Evolutionary conservation across 1,140 invertebrate genomes (phyloP), one percentile per base, ranked within the genome.

Genomic region (Lerema accius): DNA sequence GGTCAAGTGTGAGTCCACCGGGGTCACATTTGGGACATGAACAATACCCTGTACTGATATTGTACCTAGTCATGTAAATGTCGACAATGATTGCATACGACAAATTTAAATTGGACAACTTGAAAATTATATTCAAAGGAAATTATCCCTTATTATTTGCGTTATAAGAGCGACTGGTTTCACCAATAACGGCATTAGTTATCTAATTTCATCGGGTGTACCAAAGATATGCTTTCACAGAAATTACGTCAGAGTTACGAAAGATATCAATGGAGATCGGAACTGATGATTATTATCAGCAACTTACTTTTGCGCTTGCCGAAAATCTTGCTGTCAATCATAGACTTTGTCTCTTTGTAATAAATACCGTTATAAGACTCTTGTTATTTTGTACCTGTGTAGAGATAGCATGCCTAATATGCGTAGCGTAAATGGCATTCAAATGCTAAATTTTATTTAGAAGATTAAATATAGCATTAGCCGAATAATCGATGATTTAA

Each of bases 1-100:
- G 86, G 86, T 89, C 86, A 82, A 66, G 65, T 59, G 63, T 69
- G 69, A 68, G 70, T 73, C 63, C 55, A n/a, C 49, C 26, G 16
- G 26, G 53, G 48, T 51, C 59, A 63, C 43, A 53, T 46, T 48
- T 59, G 42, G 10, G 23, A 32, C 42, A 48, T 19, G 43, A 59
- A 59, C 51, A 55, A 55, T 63, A 46, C 50, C 14, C 35, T 37
- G 39, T 39, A 46, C 42, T 26, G n/a, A 43, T 28, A 39, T 23
- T 23, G 59, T 35, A 56, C 59, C n/a, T n/a, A n/a, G n/a, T 61
- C 60, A 49, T 45, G 60, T 63, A 67, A 66, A 62, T 35, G 45
- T 51, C 37, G 19, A 53, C 28, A 63, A 59, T 67, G 40, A 53
- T 35, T 11, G 28, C 28, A 58, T 4, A 49, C n/a, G 42, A 51